phyloP scores from a whole-genome alignment of 2,113 vertebrate genomes.

The Smithornis capensis region DNA sequence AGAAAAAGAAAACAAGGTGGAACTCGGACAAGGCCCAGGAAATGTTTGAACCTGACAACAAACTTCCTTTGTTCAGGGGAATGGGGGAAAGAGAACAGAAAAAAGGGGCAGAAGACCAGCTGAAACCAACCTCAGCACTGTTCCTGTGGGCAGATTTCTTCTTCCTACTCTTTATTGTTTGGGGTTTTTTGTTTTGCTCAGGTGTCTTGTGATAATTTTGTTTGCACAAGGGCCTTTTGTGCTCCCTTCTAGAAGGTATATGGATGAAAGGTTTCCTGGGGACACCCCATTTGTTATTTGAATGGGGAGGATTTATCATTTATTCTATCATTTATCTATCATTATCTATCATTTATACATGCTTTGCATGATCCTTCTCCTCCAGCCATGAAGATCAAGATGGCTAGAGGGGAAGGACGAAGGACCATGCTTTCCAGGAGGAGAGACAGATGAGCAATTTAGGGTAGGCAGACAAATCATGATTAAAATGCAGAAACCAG shows the following conservation, averaged over 20 bases:
- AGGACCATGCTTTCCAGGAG: background rate
- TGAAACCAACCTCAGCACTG: conserved; percentile 12
- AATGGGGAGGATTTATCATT: background rate
- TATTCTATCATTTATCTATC: background rate
- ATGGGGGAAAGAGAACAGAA: background rate
- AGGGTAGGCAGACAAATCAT: background rate
- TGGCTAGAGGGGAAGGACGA: background rate
- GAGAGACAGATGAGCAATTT: background rate
- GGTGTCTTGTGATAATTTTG: background rate
- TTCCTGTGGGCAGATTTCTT: background rate
- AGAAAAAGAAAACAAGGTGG: conserved; percentile 78
- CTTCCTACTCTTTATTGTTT: conserved; percentile 6
- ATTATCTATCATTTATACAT: background rate
- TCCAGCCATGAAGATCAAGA: background rate
- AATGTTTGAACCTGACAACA: conserved; percentile 71
- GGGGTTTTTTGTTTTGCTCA: background rate
- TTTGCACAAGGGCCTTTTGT: background rate
- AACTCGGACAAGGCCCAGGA: conserved; percentile 77
- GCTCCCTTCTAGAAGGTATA: background rate
- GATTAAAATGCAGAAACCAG: background rate
- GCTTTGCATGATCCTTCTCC: background rate
- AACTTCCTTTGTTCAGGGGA: conserved; percentile 74
- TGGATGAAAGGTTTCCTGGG: background rate
- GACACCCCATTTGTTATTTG: background rate
- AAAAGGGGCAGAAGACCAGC: conserved; percentile 39